These are phyloP conservation scores for Hemaris fuciformis DNA, from an alignment of 2,888 invertebrate species.

Conservation along the genomic window DNA sequence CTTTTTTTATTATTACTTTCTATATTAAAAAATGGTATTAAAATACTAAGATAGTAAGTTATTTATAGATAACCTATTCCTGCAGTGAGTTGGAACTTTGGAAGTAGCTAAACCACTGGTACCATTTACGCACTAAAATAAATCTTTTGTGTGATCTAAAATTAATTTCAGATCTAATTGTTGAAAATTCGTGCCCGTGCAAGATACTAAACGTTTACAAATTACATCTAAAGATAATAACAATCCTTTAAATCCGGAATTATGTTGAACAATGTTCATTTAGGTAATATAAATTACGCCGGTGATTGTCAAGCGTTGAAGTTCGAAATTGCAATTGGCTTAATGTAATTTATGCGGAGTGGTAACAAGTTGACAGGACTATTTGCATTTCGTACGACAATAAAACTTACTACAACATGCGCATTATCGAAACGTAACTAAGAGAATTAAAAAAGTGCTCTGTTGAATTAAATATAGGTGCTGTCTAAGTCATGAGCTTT, in stretches of 20 bases:
- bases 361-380: background rate
- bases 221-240: too few species aligned
- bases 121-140: too few species aligned
- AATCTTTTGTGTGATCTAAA: too few species aligned
- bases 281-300: background rate
- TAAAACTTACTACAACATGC: background rate
- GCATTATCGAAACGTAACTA: slow-evolving; percentile 5
- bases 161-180: too few species aligned
- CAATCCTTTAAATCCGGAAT: background rate
- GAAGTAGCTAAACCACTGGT: too few species aligned
- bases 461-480: background rate
- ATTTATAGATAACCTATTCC: too few species aligned
- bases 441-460: background rate
- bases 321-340: background rate
- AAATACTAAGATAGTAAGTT: too few species aligned
- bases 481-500: background rate
- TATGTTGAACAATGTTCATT: background rate
- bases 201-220: too few species aligned
- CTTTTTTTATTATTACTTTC: too few species aligned
- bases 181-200: too few species aligned
- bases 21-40: too few species aligned
- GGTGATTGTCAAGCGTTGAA: background rate
- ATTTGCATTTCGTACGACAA: slow-evolving; percentile 4
- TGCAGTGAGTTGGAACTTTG: too few species aligned
- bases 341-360: background rate